phyloP scores from a whole-genome alignment of 2,797 vertebrate species.

The Peromyscus eremicus region DNA sequence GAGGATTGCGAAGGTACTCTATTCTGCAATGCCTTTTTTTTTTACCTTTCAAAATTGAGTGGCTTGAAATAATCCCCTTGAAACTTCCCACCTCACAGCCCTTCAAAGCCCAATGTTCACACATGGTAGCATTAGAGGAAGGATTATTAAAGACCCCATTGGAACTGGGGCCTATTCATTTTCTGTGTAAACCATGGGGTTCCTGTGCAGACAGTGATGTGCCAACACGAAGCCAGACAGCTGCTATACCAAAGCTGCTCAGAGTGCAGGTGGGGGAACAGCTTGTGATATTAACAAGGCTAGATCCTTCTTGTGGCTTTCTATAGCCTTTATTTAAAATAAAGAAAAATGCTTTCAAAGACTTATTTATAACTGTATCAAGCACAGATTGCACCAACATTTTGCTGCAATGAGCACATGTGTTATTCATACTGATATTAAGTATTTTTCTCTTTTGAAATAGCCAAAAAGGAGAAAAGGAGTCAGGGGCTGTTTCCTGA shows the following conservation, averaged over 20 bases:
- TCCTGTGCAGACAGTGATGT: conserved; percentile 65
- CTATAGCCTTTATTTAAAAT: conserved; percentile 83
- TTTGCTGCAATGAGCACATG: conserved; percentile 77
- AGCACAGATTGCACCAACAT: conserved; percentile 81
- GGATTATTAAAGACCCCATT: conserved; percentile 79
- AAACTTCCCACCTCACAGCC: conserved; percentile 76
- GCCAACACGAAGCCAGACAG: conserved; percentile 78
- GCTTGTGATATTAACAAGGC: conserved; percentile 83
- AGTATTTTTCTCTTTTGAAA: conserved; percentile 78
- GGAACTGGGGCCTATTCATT: conserved; percentile 75
- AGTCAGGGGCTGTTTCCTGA: conserved; percentile 42
- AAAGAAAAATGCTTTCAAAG: conserved; percentile 84
- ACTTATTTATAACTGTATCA: conserved; percentile 84
- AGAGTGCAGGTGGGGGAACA: conserved; percentile 78
- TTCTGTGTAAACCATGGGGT: conserved; percentile 77
- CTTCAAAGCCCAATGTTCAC: conserved; percentile 69
- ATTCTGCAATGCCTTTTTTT: conserved; percentile 54
- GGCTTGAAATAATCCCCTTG: conserved; percentile 78
- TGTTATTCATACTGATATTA: conserved; percentile 82
- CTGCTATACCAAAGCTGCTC: conserved; percentile 78
- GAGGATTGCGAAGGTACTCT: background rate
- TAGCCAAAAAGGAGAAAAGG: conserved; percentile 62
- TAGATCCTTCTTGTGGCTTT: conserved; percentile 82
- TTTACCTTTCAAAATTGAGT: conserved; percentile 75
- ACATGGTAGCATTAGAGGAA: conserved; percentile 73